phyloP scores from a whole-genome alignment of 2,888 invertebrate species.

The Onchidella celtica region DNA sequence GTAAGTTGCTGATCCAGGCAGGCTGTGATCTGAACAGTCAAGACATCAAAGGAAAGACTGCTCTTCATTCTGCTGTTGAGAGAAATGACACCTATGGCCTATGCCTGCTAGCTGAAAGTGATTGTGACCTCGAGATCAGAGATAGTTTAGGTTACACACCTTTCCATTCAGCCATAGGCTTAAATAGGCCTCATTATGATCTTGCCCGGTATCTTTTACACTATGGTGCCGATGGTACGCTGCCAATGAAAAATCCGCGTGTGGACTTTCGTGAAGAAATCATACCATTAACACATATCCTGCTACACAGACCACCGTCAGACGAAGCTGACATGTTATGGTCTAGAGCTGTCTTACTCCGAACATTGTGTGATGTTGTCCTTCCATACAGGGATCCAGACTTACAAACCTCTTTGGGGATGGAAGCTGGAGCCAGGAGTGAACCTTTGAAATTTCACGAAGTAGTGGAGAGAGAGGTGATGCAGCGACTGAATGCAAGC shows the following conservation, averaged over 20 bases:
- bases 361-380: background rate
- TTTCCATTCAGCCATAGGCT: constrained; percentile 53
- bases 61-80: constrained; percentile 56
- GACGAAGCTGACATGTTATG: background rate
- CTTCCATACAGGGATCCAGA: constrained; percentile 14
- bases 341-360: constrained; percentile 28
- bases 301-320: background rate
- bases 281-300: background rate
- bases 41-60: constrained; percentile 53
- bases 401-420: background rate
- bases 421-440: background rate
- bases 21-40: constrained; percentile 55
- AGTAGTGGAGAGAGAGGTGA: background rate
- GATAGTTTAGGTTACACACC: constrained; percentile 53
- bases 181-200: constrained; percentile 46
- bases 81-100: constrained; percentile 49
- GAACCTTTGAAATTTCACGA: background rate
- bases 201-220: constrained; percentile 54
- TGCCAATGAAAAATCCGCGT: background rate
- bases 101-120: constrained; percentile 52
- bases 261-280: background rate
- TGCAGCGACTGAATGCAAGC: background rate
- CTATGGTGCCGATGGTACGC: constrained; percentile 52
- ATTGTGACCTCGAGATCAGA: constrained; percentile 51
- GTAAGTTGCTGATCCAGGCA: constrained; percentile 49